Base-by-base conservation (phyloP, 2,888 invertebrate genomes). In the Trachelus stipa region DNA sequence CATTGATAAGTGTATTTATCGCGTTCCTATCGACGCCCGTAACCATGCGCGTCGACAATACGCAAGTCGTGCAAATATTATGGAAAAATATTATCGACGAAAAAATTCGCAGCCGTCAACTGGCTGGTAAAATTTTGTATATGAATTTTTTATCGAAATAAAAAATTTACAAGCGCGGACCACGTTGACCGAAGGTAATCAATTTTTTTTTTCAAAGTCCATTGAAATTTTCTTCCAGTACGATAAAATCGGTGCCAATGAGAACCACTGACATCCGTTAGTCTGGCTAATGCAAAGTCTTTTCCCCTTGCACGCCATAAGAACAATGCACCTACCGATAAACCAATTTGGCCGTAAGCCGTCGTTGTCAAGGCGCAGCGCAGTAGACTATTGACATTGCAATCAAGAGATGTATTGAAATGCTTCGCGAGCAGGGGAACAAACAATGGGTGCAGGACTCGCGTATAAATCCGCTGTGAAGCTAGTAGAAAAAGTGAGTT, bases 351-450 rank as follows among this genome's bases (percentile, higher is more conserved):
- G 71, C 15, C 71, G 31, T 71, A 71, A 71, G 71, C 71, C 71
- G 71, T 33, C 31, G 31, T 31, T 34, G 35, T 35, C 74, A 34
- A 34, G 34, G 34, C 31, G 74, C 74, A 30, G 74, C 34, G 15
- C 34, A 11, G 74, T 35, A 34, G n/a, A 73, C 30, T 33, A 71
- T 71, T 71, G 71, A 71, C 71, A 71, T 71, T 71, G 71, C 71
- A 33, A 71, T 71, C 71, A 33, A 34, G 73, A 69, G 76, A 68
- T 73, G 79, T 78, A 68, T 71, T 77, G 76, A 35, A 56, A 73
- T 76, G 71, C 68, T 31, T 76, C 34, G 37, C 9, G 35, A 34
- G 56, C 68, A 79, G 80, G 31, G 78, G 76, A 81, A 82, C 82
- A 80, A 82, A 79, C 69, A 69, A 40, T 33, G 76, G 74, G 56